Evolutionary conservation across 2,797 vertebrate genomes (phyloP).

Genomic region (Anisognathus igniventris): DNA sequence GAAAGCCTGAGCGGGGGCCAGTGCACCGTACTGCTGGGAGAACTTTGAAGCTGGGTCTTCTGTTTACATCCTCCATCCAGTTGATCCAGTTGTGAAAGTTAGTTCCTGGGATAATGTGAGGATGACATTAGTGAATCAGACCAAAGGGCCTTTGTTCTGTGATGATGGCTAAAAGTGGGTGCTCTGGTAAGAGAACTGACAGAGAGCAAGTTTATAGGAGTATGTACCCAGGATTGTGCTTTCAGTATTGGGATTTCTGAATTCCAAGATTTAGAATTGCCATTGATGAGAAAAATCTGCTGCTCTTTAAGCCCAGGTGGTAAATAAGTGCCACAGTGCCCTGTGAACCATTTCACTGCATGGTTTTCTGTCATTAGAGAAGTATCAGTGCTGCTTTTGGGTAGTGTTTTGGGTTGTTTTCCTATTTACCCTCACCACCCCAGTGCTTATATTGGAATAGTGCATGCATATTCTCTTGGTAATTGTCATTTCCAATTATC

Average conservation of each 20-base stretch:
- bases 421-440: neutral
- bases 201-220: neutral
- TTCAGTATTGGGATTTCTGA: neutral
- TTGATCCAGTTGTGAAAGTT: neutral
- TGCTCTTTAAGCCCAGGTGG: neutral
- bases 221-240: neutral
- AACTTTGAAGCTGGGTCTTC: neutral
- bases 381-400: neutral
- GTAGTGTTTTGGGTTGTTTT: neutral
- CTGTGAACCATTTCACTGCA: neutral
- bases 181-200: neutral
- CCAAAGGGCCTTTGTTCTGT: neutral
- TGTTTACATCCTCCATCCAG: neutral
- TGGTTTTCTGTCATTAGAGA: rapidly evolving
- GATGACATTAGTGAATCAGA: neutral
- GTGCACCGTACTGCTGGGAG: neutral
- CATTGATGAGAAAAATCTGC: neutral
- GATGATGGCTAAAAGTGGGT: neutral
- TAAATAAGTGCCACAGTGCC: neutral
- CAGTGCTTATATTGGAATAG: neutral
- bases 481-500: neutral
- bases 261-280: neutral
- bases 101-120: rapidly evolving
- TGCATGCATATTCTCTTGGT: rapidly evolving
- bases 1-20: neutral